Base-by-base conservation (phyloP, 2,888 invertebrate genomes). In the Pecten maximus region DNA sequence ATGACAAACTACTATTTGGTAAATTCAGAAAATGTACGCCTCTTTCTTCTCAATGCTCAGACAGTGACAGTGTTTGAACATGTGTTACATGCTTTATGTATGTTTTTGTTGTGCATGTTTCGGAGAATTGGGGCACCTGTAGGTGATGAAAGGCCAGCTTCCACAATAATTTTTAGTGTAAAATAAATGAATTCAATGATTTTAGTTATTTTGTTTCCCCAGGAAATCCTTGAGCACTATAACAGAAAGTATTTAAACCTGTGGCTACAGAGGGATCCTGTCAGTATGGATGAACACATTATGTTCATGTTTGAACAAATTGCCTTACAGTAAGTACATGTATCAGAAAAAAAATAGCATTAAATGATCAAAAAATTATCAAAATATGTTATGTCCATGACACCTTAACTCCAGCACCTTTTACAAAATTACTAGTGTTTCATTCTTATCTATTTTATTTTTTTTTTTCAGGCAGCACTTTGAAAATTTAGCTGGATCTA, bases 291-390 rank as follows among this genome's bases (percentile, higher is more conserved):
- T 90, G 95, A 95, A 89, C 94, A 94, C 86, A 95, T 96, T 74
- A 95, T 96, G 95, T 93, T 94, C 40, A 91, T 94, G 10, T 96
- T 95, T 90, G 94, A 95, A 88, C 92, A 95, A 89, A 94, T 96
- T 16, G 95, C 95, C n/a, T 91, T 96, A 39, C 94, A 95, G 96
- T 96, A 92, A 92, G 95, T 94, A 6, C 28, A n/a, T 28, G 4
- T 60, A 28, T 23, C 4, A 60, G 16, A 16, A 16, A 16, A 60
- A 6, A 60, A 23, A n/a, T 60, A 8, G 6, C 23, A n/a, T n/a
- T 60, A 23, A 60, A 60, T 23, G 0, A n/a, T 23, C 19, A 60
- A 16, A 1, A 60, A 16, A 48, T 16, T n/a, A 0, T 23, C 16
- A 60, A 6, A 60, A 60, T n/a, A 60, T 23, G 3, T 23, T 23